A percentile compares a stretch with the other conserved stretches of the same genome.
phyloP scores from a whole-genome alignment of 2,888 invertebrate species.

The Euzetes globulus region DNA sequence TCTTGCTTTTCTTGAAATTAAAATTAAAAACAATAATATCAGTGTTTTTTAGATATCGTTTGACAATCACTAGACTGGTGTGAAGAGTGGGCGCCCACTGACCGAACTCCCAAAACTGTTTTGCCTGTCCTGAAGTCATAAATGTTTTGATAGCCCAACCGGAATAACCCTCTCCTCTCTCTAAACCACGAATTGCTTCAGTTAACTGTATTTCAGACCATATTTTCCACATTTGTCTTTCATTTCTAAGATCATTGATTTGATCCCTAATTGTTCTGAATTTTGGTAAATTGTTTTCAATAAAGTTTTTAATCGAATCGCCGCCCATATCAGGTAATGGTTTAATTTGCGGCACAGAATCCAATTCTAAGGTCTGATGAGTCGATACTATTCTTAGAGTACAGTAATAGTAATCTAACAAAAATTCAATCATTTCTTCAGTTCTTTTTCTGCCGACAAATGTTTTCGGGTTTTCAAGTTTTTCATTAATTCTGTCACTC shows the following conservation, averaged over 20 bases:
- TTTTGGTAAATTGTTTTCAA: background rate
- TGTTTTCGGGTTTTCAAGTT: background rate
- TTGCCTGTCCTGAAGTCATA: background rate
- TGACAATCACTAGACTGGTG: background rate
- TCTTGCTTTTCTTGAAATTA: too few species aligned
- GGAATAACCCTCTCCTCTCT: background rate
- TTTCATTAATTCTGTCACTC: background rate
- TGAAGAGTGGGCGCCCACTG: background rate
- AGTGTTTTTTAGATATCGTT: background rate
- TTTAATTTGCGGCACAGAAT: background rate
- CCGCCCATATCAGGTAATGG: background rate
- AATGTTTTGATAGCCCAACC: background rate
- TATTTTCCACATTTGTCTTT: background rate
- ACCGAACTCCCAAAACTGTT: background rate
- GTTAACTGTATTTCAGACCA: background rate
- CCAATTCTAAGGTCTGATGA: background rate
- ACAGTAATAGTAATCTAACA: background rate
- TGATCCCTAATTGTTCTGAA: background rate
- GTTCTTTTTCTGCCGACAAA: background rate
- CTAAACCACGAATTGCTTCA: background rate
- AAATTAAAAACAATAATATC: background rate
- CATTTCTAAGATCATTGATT: background rate
- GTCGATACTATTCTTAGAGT: background rate
- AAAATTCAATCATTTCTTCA: background rate
- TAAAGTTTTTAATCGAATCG: background rate